phyloP scores from a whole-genome alignment of 2,888 invertebrate species.

The Sesamia inferens region DNA sequence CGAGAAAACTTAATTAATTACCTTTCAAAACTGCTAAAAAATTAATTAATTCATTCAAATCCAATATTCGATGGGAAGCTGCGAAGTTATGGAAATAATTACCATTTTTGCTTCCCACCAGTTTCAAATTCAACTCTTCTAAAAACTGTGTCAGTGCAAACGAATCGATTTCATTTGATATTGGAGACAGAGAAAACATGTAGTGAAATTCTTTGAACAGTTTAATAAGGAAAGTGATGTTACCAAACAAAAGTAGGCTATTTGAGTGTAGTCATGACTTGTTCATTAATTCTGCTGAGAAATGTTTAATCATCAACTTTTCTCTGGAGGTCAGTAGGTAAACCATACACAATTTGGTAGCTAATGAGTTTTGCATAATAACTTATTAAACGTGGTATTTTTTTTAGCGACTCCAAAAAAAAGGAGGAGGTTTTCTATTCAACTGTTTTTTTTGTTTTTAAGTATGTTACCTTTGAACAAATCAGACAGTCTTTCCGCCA shows the following conservation, averaged over 20 bases:
- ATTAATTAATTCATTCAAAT: no score
- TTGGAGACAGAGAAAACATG: slow-evolving; percentile 54
- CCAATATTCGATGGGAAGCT: no score
- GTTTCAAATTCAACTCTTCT: background rate
- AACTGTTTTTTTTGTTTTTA: no score
- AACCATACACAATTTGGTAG: background rate
- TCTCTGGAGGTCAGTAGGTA: slow-evolving; percentile 20
- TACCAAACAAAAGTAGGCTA: slow-evolving; percentile 8
- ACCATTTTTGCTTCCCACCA: slow-evolving; percentile 1
- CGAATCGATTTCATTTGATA: slow-evolving; percentile 54
- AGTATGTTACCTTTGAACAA: no score
- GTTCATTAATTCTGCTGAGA: slow-evolving; percentile 29
- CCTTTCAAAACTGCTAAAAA: no score
- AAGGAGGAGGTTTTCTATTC: no score
- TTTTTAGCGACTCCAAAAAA: background rate
- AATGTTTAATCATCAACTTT: slow-evolving; percentile 31
- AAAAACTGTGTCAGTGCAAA: slow-evolving; percentile 21
- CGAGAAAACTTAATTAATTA: no score
- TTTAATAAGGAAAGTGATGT: slow-evolving; percentile 39
- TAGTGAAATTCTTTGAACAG: slow-evolving; percentile 41
- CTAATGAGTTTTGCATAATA: background rate
- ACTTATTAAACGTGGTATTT: background rate
- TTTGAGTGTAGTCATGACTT: slow-evolving; percentile 21
- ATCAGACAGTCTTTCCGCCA: no score
- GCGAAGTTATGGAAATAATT: background rate